phyloP scores from a whole-genome alignment of 2,888 invertebrate genomes.

The Hydrotaea cyrtoneurina region DNA sequence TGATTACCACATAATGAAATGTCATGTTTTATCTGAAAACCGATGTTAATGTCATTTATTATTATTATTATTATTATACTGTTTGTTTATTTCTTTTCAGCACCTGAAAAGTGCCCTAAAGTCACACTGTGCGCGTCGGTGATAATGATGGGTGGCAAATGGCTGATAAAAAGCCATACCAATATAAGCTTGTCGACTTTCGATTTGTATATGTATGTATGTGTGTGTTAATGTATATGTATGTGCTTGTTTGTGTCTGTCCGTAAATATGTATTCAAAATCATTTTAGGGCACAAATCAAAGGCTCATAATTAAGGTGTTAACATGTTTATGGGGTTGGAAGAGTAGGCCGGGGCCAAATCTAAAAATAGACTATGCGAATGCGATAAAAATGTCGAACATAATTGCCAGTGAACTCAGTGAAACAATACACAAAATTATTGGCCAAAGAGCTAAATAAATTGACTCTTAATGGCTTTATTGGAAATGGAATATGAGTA shows the following conservation, averaged over 20 bases:
- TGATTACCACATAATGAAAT: no score
- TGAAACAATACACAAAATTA: not conserved
- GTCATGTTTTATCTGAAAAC: no score
- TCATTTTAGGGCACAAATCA: not conserved
- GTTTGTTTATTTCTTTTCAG: no score
- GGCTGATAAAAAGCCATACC: not conserved
- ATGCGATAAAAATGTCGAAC: not conserved
- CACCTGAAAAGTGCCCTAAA: no score
- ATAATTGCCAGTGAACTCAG: not conserved
- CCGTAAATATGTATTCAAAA: not conserved
- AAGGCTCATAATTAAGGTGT: slow-evolving; percentile 28
- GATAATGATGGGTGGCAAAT: not conserved
- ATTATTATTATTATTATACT: no score
- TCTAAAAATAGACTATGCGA: slow-evolving; percentile 8
- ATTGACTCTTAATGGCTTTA: not conserved
- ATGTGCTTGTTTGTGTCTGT: not conserved
- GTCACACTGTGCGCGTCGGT: no score
- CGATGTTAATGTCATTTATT: no score
- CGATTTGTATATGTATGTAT: not conserved
- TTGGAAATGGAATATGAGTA: no score
- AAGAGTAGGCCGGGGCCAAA: not conserved
- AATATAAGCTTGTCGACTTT: not conserved
- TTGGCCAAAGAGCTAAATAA: not conserved
- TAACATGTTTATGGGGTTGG: not conserved
- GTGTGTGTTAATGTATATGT: not conserved